Evolutionary conservation across 2,888 invertebrate species (phyloP).

Genomic region (Monopis laevigella): DNA sequence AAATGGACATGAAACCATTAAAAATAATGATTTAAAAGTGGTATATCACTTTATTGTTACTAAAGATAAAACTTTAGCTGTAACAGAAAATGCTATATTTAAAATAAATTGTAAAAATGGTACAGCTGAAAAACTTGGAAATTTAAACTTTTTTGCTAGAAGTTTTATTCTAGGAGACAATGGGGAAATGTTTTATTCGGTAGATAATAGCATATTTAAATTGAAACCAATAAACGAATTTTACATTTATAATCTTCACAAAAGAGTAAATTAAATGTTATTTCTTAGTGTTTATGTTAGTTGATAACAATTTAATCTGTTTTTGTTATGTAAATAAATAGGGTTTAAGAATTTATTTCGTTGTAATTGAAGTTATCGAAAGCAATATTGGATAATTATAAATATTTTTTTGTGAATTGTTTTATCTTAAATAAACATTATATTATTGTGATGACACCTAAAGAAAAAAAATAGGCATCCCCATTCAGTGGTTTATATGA

Average conservation of each 20-base stretch:
- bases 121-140: slow-evolving; percentile 36
- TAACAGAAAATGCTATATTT: slow-evolving; percentile 36
- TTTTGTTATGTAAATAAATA: too few species aligned
- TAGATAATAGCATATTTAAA: slow-evolving; percentile 38
- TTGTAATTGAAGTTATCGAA: too few species aligned
- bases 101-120: slow-evolving; percentile 46
- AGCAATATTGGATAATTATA: too few species aligned
- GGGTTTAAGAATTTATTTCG: too few species aligned
- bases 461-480: too few species aligned
- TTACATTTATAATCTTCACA: slow-evolving; percentile 38
- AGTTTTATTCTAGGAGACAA: slow-evolving; percentile 52
- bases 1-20: slow-evolving; percentile 33
- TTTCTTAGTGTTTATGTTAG: slow-evolving; percentile 17
- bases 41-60: slow-evolving; percentile 33
- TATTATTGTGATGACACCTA: too few species aligned
- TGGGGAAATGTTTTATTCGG: slow-evolving; percentile 47
- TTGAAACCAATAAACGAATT: slow-evolving; percentile 45
- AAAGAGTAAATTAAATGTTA: slow-evolving; percentile 17
- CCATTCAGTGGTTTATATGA: too few species aligned
- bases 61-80: slow-evolving; percentile 35
- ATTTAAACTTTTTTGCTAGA: slow-evolving; percentile 34
- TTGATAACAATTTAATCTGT: background rate
- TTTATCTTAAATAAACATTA: too few species aligned
- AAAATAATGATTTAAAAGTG: slow-evolving; percentile 27
- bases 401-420: too few species aligned